phyloP scores from a whole-genome alignment of 2,113 vertebrate species.

The Lagopus leucura region DNA sequence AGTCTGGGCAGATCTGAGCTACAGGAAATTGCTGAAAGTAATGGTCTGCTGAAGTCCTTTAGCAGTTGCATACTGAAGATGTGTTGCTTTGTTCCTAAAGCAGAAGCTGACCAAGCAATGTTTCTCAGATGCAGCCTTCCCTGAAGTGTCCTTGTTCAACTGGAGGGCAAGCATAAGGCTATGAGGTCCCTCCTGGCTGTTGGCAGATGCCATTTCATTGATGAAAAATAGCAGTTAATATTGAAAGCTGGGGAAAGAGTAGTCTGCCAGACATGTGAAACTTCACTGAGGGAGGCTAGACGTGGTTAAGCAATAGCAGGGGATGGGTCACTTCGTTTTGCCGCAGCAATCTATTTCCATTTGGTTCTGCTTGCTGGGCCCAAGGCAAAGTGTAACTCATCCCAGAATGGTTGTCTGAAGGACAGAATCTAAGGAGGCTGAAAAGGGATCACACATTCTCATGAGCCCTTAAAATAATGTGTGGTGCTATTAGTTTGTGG shows the following conservation, averaged over 20 bases:
- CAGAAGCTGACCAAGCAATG: not conserved
- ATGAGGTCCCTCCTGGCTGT: not conserved
- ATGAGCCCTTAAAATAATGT: not conserved
- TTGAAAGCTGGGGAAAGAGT: not conserved
- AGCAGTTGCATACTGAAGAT: not conserved
- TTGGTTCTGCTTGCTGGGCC: constrained; percentile 17
- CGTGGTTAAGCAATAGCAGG: constrained; percentile 44
- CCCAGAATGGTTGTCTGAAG: not conserved
- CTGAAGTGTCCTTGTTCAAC: not conserved
- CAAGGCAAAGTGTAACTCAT: not conserved
- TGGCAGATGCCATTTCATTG: constrained; percentile 13
- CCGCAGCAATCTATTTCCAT: not conserved
- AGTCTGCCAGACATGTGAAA: not conserved
- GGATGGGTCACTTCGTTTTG: constrained; percentile 26
- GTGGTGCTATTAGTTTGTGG: not conserved
- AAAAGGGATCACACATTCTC: not conserved
- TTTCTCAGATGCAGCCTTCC: not conserved
- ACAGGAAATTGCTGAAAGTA: not conserved
- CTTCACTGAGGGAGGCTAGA: constrained; percentile 26
- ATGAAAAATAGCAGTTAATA: constrained; percentile 12
- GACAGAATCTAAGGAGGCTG: not conserved
- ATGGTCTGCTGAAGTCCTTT: not conserved
- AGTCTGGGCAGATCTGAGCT: not conserved
- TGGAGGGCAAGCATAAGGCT: not conserved
- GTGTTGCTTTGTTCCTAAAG: not conserved